These are phyloP conservation scores for Eira barbara DNA, from an alignment of 2,113 vertebrate species.

Conservation along the genomic window DNA sequence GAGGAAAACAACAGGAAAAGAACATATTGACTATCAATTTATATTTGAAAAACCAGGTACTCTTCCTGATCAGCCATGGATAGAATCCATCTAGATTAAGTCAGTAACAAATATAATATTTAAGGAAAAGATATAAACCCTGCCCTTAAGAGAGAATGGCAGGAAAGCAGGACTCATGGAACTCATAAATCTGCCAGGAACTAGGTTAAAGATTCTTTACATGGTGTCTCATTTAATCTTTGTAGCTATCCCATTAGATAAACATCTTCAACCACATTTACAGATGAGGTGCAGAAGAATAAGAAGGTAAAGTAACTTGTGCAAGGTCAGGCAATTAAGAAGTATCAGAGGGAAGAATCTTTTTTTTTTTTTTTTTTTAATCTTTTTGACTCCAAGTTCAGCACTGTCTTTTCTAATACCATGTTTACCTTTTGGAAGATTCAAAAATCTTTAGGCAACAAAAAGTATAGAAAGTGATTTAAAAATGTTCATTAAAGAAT, in stretches of 20 bases:
- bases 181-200: not conserved
- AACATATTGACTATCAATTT: not conserved
- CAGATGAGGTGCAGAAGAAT: not conserved
- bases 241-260: not conserved
- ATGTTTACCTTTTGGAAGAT: not conserved
- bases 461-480: not conserved
- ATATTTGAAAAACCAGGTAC: not conserved
- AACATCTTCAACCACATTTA: not conserved
- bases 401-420: not conserved
- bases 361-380: not conserved
- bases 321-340: not conserved
- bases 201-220: not conserved
- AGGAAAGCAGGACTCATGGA: not conserved
- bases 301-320: not conserved
- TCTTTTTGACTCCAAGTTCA: not conserved
- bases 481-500: not conserved
- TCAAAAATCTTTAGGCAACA: not conserved
- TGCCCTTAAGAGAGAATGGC: not conserved
- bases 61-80: not conserved
- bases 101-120: not conserved
- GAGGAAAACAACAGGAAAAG: not conserved
- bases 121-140: not conserved
- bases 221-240: not conserved
- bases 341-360: not conserved
- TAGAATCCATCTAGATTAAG: not conserved